These are phyloP conservation scores for Acrocyrtus sp. DNA, from an alignment of 2,888 invertebrate genomes.

Conservation along the genomic window DNA sequence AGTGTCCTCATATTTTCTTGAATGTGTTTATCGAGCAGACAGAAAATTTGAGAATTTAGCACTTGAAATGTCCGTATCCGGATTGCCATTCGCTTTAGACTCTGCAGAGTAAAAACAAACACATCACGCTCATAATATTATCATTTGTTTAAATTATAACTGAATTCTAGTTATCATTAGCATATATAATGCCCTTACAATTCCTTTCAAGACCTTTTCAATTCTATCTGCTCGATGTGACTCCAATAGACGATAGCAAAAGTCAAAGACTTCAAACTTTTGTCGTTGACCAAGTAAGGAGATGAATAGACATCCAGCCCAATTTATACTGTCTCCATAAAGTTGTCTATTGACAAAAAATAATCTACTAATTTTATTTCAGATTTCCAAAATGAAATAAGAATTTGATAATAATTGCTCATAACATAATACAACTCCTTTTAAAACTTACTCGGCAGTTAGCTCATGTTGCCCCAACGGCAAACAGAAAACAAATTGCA, in stretches of 20 bases:
- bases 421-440: not conserved
- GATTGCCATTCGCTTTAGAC: constrained; percentile 95
- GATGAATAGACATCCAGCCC: constrained; percentile 98
- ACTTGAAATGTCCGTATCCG: constrained; percentile 97
- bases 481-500: constrained; percentile 98
- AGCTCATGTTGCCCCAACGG: constrained; percentile 96
- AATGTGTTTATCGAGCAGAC: constrained; percentile 91
- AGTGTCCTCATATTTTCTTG: constrained; percentile 87
- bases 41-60: constrained; percentile 97
- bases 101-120: constrained; percentile 70
- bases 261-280: constrained; percentile 96
- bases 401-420: not conserved
- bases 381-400: not conserved
- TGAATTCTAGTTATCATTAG: not conserved
- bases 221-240: constrained; percentile 97
- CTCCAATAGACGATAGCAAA: constrained; percentile 96
- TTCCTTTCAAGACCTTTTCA: constrained; percentile 83
- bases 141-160: not conserved
- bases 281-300: constrained; percentile 94
- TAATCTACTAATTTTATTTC: not conserved
- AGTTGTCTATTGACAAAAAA: constrained; percentile 76
- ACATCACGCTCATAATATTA: not conserved
- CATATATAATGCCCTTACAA: constrained; percentile 74
- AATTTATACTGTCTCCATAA: constrained; percentile 98
- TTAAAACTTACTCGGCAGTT: constrained; percentile 87